Base-by-base conservation (phyloP, 1,140 invertebrate species). In the Andricus grossulariae region DNA sequence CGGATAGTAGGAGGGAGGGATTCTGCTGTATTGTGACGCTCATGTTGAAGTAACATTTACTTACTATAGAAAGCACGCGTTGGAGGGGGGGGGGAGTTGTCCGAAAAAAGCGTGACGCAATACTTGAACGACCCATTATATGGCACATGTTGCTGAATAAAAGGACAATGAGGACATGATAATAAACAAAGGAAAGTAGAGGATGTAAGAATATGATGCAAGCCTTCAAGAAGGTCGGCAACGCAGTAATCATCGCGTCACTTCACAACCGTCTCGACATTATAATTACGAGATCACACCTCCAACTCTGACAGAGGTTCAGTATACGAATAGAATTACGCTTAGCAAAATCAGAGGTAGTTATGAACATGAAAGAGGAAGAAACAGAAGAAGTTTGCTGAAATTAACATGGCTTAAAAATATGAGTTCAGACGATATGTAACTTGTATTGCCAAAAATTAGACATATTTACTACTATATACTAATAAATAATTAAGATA, bases 271-370 rank as follows among this genome's bases (percentile, higher is more conserved):
- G 70, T 71, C 72, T 72, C 80, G 82, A 85, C 78, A 82, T 83
- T 78, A 84, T 85, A 85, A 85, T 85, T 85, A 85, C 77, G 77
- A 83, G 82, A 85, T 85, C 80, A 82, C 84, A 79, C 80, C 80
- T 82, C 76, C 74, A 75, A 80, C 72, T 75, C 19, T 80, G 11
- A 55, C 11, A 15, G 5, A 21, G 3, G 21, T 32, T 0, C 25
- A 32, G 45, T 66, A 21, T 66, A 66, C 60, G 60, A 66, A 66
- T 66, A 39, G 60, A 66, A 25, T 66, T 66, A 12, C 10, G 7
- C 7, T 45, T 25, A 7, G 6, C 60, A 39, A 39, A 66, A 66
- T 6, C 15, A 12, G 3, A 13, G 25, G 10, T 39, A 16, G 8
- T 4, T n/a, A 66, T 16, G 21, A 60, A 60, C 13, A 60, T 3